Percentiles rank a stretch among this genome's conserved stretches.
Conservation (phyloP, 2,113 vertebrate species). For the Laticauda colubrina region DNA sequence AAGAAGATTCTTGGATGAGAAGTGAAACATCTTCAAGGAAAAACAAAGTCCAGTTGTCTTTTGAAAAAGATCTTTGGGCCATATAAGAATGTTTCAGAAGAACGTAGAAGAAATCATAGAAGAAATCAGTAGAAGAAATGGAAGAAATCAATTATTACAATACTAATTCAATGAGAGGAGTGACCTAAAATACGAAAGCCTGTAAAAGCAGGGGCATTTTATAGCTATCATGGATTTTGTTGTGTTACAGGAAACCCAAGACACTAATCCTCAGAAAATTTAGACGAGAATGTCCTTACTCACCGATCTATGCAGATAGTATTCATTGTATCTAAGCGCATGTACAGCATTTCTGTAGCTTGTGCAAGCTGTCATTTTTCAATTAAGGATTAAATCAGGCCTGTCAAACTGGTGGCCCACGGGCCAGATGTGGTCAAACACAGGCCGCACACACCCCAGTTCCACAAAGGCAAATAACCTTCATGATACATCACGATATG, state of each 20-base stretch:
- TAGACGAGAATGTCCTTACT: conserved; percentile 59
- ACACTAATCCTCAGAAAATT: not conserved
- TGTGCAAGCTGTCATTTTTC: conserved; percentile 83
- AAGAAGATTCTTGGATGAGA: too few species aligned
- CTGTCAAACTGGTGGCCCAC: too few species aligned
- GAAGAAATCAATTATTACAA: not conserved
- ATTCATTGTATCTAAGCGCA: conserved; percentile 98
- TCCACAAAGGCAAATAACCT: too few species aligned
- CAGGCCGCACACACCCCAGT: too few species aligned
- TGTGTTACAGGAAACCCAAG: not conserved
- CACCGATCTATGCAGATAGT: conserved; percentile 92
- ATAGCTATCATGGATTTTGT: not conserved
- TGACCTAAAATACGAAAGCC: not conserved
- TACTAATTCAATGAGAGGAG: not conserved
- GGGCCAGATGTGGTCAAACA: too few species aligned
- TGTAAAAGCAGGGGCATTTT: not conserved
- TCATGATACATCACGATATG: too few species aligned
- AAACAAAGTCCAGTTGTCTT: too few species aligned
- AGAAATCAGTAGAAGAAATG: not conserved
- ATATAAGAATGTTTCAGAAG: not conserved
- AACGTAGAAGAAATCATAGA: not conserved
- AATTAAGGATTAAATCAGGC: conserved; percentile 69
- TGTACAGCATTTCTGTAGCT: conserved; percentile 96
- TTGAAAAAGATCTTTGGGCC: not conserved
- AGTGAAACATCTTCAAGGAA: too few species aligned